A percentile compares a stretch with the other conserved stretches of the same genome.
phyloP scores from a whole-genome alignment of 2,797 vertebrate species.

The Acipenser ruthenus region DNA sequence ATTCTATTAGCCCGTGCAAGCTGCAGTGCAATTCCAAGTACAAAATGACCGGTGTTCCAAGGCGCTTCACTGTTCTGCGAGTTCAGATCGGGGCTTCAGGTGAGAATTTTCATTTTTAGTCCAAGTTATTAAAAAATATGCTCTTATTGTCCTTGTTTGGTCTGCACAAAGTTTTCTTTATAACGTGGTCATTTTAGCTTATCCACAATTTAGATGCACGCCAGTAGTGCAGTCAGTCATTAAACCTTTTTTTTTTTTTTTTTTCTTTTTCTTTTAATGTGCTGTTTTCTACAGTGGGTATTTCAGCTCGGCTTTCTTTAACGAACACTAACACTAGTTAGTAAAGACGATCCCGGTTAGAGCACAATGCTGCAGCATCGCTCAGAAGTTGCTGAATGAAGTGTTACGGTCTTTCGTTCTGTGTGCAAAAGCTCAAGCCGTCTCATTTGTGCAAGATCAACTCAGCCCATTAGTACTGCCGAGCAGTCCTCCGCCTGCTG shows the following conservation, averaged over 20 bases:
- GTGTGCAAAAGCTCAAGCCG: too few relatives aligned
- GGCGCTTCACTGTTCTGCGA: conserved; percentile 6
- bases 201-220: conserved; percentile 13
- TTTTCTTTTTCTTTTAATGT: too few relatives aligned
- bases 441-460: too few relatives aligned
- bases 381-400: too few relatives aligned
- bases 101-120: conserved; percentile 10
- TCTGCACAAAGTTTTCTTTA: conserved; percentile 9
- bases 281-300: too few relatives aligned
- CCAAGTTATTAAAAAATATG: conserved; percentile 7
- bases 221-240: neutral
- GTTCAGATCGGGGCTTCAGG: neutral
- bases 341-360: too few relatives aligned
- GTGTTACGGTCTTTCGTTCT: too few relatives aligned
- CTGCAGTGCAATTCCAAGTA: conserved; percentile 46
- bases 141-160: conserved; percentile 3
- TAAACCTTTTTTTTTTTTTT: neutral
- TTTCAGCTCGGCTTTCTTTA: too few relatives aligned
- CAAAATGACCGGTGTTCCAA: conserved; percentile 48
- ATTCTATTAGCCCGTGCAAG: conserved; percentile 40
- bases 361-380: too few relatives aligned
- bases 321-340: too few relatives aligned
- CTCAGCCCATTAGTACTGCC: too few relatives aligned
- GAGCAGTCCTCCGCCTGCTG: too few relatives aligned
- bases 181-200: conserved; percentile 12